phyloP scores from a whole-genome alignment of 2,888 invertebrate genomes.

The Aelia acuminata region DNA sequence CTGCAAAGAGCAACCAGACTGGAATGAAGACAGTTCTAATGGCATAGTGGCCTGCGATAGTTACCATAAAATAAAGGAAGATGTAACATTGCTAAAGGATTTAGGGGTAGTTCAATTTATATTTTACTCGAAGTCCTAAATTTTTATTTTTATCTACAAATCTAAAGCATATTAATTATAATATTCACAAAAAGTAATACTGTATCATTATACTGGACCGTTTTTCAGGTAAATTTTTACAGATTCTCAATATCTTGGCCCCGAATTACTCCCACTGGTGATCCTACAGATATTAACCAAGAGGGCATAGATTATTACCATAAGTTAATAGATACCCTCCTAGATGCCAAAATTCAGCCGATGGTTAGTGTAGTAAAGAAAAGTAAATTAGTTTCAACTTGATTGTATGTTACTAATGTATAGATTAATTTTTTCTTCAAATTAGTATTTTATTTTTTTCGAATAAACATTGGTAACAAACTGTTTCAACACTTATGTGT shows the following conservation, averaged over 20 bases:
- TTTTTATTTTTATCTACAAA: neutral
- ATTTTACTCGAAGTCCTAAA: neutral
- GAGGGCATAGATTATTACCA: constrained; percentile 71
- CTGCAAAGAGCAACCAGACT: constrained; percentile 72
- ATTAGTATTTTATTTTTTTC: neutral
- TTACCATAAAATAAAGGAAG: constrained; percentile 76
- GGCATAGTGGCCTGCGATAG: constrained; percentile 78
- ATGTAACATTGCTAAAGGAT: constrained; percentile 73
- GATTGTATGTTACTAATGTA: neutral
- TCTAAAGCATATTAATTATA: neutral
- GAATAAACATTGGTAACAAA: neutral
- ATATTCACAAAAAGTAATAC: neutral
- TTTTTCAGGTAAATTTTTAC: constrained; percentile 66
- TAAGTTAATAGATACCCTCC: constrained; percentile 70
- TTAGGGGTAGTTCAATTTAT: constrained; percentile 70
- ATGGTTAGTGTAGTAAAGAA: constrained; percentile 65
- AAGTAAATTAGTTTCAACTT: neutral
- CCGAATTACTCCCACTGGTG: constrained; percentile 70
- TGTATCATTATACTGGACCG: neutral
- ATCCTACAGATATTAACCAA: constrained; percentile 68
- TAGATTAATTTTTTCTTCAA: neutral
- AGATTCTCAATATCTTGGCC: constrained; percentile 70
- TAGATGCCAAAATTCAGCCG: constrained; percentile 70
- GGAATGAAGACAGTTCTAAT: constrained; percentile 73
- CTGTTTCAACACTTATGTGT: neutral